A percentile compares a stretch with the other conserved stretches of the same genome.
Conservation (phyloP, 2,888 invertebrate species). For the Caenorhabditis sp. region DNA sequence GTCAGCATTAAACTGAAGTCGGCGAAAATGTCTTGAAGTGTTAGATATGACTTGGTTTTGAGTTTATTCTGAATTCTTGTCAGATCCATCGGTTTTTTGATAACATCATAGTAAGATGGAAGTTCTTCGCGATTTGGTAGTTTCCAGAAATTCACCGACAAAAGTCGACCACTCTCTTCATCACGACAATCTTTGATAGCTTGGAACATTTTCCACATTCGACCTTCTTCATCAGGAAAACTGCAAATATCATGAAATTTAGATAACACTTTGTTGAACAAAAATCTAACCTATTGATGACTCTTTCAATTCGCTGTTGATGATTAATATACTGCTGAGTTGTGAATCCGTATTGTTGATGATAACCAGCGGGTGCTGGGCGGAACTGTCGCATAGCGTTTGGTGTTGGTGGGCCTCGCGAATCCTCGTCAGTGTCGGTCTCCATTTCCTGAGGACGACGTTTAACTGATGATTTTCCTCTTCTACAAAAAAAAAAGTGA, state of each 20-base stretch:
- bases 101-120: constrained; percentile 96
- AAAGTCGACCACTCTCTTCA: constrained; percentile 85
- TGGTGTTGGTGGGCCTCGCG: not conserved
- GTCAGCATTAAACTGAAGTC: constrained; percentile 83
- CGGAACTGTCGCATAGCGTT: not conserved
- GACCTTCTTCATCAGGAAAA: constrained; percentile 72
- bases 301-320: not conserved
- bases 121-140: constrained; percentile 85
- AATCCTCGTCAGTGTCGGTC: not conserved
- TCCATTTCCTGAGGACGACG: not conserved
- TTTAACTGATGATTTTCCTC: not conserved
- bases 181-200: constrained; percentile 86
- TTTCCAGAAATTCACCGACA: constrained; percentile 93
- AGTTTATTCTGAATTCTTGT: constrained; percentile 81
- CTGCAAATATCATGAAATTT: not conserved
- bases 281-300: not conserved
- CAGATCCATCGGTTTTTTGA: constrained; percentile 94
- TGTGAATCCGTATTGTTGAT: not conserved
- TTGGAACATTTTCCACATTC: constrained; percentile 82
- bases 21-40: constrained; percentile 52
- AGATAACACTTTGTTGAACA: not conserved
- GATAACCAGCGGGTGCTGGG: not conserved
- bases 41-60: constrained; percentile 40
- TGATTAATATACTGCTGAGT: not conserved
- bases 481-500: not conserved